phyloP scores from a whole-genome alignment of 2,888 invertebrate genomes.

The Ctena decussata region DNA sequence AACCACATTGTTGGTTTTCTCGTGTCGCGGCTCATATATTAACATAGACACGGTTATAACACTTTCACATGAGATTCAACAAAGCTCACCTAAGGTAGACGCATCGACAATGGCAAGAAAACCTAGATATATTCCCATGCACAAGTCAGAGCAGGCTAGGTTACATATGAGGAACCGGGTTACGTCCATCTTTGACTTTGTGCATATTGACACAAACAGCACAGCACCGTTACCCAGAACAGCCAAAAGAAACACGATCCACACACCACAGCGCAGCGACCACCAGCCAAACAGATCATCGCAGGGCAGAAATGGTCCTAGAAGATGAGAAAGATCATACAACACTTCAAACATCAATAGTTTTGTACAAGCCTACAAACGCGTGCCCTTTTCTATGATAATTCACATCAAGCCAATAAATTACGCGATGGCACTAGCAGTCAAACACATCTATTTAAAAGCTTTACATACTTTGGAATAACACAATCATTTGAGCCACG shows the following conservation, averaged over 20 bases:
- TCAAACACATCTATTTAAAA: no score
- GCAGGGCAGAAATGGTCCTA: slow-evolving; percentile 97
- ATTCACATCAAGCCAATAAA: no score
- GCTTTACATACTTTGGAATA: no score
- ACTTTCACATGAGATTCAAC: no score
- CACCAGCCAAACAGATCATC: slow-evolving; percentile 99
- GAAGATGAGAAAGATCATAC: background rate
- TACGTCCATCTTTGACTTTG: slow-evolving; percentile 97
- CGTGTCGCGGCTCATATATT: no score
- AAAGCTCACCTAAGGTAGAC: slow-evolving; percentile 91
- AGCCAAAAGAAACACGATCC: slow-evolving; percentile 98
- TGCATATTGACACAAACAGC: slow-evolving; percentile 96
- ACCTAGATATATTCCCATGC: slow-evolving; percentile 98
- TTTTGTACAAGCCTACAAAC: no score
- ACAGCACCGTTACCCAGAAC: slow-evolving; percentile 98
- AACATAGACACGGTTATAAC: no score
- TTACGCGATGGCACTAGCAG: no score
- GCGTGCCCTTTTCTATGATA: no score
- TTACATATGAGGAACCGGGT: slow-evolving; percentile 98
- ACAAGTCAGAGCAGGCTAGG: slow-evolving; percentile 98
- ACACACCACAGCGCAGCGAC: slow-evolving; percentile 98
- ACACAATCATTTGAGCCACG: no score
- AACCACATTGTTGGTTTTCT: no score
- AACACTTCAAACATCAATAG: no score
- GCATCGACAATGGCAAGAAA: slow-evolving; percentile 98